Evolutionary conservation across 1,140 invertebrate genomes (phyloP).

Genomic region (Spodoptera litura): DNA sequence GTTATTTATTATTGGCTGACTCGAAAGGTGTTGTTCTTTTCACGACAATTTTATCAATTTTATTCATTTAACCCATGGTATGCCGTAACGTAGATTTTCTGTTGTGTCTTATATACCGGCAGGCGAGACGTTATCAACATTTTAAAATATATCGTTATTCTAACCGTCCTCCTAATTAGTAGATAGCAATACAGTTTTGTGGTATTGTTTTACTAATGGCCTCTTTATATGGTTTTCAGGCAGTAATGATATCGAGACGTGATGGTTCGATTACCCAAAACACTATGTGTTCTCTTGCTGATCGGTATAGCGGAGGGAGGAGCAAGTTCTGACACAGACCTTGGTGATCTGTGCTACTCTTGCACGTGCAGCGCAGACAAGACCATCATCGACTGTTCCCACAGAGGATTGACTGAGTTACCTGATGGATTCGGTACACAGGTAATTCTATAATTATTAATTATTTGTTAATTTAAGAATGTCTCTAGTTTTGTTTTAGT

Average conservation of each 20-base stretch:
- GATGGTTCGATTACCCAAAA: conserved; percentile 65
- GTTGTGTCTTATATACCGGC: no score
- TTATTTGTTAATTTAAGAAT: background rate
- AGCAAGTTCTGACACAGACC: conserved; percentile 65
- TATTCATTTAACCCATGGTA: no score
- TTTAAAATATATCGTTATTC: no score
- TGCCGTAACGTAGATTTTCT: no score
- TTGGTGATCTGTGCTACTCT: conserved; percentile 67
- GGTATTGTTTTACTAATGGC: no score
- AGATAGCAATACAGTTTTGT: no score
- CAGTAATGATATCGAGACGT: conserved; percentile 76
- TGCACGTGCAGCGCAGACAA: conserved; percentile 71
- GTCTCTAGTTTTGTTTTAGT: no score
- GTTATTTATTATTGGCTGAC: background rate
- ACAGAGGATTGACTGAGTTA: conserved; percentile 68
- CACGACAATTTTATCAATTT: no score
- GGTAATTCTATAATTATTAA: conserved; percentile 51
- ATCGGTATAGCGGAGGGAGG: conserved; percentile 59
- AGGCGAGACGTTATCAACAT: no score
- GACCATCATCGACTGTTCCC: conserved; percentile 72
- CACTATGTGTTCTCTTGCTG: conserved; percentile 59
- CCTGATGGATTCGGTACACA: conserved; percentile 67
- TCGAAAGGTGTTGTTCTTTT: no score
- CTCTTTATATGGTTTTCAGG: conserved; percentile 57
- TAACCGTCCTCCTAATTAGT: no score